Base-by-base conservation (phyloP, 2,797 vertebrate genomes). In the Crocidura indochinensis region DNA sequence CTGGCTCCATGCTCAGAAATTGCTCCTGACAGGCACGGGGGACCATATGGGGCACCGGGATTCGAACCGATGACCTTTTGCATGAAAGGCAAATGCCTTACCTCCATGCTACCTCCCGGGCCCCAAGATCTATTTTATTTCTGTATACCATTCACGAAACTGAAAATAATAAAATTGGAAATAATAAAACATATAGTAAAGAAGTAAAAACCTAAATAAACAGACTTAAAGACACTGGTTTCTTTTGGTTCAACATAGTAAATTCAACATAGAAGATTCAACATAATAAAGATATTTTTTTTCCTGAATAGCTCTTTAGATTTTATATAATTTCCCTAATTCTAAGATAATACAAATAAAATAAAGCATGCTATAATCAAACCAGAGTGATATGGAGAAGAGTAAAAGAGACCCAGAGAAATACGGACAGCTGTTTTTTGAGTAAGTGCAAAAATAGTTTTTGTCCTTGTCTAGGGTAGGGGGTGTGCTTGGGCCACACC, bases 151-250 rank as follows among this genome's bases (percentile, higher is more conserved):
- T 46, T 46, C 79, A 79, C 71, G 46, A 94, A 83, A 77, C 4
- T 90, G 5, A 15, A 71, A 84, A 84, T 65, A 19, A 56, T 84
- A 53, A 90, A 38, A 38, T 38, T 38, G 88, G 90, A 92, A 91
- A 49, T 64, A 65, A 73, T 8, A 56, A 74, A 94, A 77, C 9
- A 72, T 19, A 1, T 12, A 83, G 15, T 68, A 79, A 92, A 87
- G 29, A 81, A 83, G 88, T 60, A 22, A 83, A 88, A 78, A 60
- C 19, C 19, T 60, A 38, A 38, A 4, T 60, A 60, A 20, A 29
- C 69, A 78, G 47, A n/a, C 53, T 47, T 87, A 91, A 74, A 60
- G 20, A 65, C 44, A 76, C 60, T 22, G 60, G n/a, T 11, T 92
- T 77, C 65, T 76, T 62, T 73, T 60, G 71, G 72, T 73, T 89